Base-by-base conservation (phyloP, 2,113 vertebrate species). In the Rhinichthys klamathensis region DNA sequence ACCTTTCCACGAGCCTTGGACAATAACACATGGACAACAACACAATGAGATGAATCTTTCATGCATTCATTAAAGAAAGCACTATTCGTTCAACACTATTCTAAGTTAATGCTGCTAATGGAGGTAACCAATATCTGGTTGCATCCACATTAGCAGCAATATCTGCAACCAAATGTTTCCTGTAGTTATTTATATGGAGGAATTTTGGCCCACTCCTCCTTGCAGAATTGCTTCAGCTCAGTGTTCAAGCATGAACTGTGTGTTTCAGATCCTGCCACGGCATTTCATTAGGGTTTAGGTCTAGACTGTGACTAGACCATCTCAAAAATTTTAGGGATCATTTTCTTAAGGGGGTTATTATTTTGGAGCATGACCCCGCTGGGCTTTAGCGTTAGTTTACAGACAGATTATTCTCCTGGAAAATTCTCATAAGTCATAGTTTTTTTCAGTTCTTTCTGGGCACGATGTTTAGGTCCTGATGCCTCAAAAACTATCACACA, bases 101-200 rank as follows among this genome's bases (percentile, higher is more conserved):
- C 54, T 0, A 13, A 32, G 7, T 16, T 32, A 76, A 32, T 54
- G 44, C 16, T 54, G 46, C 16, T 8, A 46, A 74, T 74, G 70
- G n/a, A 46, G 23, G 23, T 74, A 54, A 54, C 46, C n/a, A 49
- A 4, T 49, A 76, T 76, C 73, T 51, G 44, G 74, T 76, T 54
- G 74, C 74, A 10, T 49, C 46, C 74, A 25, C 74, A 76, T 76
- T 76, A 76, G 74, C 74, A 76, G 74, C 74, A 51, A 18, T 49
- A 76, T 18, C 16, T 54, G n/a, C 44, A 54, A 76, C 44, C 46
- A 32, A 54, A 54, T 54, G 49, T 76, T 54, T 76, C 15, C 74
- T 76, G 44, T 54, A 51, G 74, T 76, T 76, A 76, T 76, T 76
- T 76, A 18, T 76, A 76, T 54, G 3, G 25, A 54, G 25, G 44